Conservation (phyloP, 2,888 invertebrate species). For the Lacanobia oleracea region DNA sequence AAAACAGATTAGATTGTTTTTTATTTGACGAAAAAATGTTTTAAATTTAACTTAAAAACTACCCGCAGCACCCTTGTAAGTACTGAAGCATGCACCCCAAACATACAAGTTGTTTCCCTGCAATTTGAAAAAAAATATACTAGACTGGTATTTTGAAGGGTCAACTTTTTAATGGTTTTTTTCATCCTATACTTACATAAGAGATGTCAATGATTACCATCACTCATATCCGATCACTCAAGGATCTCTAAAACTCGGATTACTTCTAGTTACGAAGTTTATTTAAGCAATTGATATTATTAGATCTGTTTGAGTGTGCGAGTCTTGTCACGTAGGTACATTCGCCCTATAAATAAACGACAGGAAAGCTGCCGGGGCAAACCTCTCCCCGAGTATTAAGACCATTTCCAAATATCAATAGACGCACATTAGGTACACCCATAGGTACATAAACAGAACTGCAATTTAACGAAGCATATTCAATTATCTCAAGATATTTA, state of each 20-base stretch:
- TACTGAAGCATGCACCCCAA: too few relatives aligned
- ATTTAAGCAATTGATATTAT: slow-evolving; percentile 37
- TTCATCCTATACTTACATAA: too few relatives aligned
- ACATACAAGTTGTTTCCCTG: neutral
- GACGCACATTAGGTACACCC: neutral
- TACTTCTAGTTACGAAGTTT: slow-evolving; percentile 43
- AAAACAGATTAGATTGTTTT: too few relatives aligned
- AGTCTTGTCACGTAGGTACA: slow-evolving; percentile 69
- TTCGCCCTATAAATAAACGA: slow-evolving; percentile 61
- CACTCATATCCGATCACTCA: slow-evolving; percentile 6
- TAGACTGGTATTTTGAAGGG: neutral
- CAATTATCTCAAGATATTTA: slow-evolving; percentile 37
- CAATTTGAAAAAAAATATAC: neutral
- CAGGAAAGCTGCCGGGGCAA: slow-evolving; percentile 33
- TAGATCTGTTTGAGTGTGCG: slow-evolving; percentile 55
- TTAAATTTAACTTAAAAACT: too few relatives aligned
- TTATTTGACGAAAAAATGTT: neutral
- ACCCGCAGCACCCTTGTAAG: too few relatives aligned
- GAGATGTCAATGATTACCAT: neutral
- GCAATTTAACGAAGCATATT: slow-evolving; percentile 31
- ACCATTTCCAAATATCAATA: slow-evolving; percentile 34
- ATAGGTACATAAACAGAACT: neutral
- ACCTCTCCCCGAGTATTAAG: slow-evolving; percentile 23
- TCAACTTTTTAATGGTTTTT: too few relatives aligned
- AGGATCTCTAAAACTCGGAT: slow-evolving; percentile 24